A percentile compares a stretch with the other conserved stretches of the same genome.
Conservation (phyloP, 1,140 invertebrate species). For the Homarus americanus region DNA sequence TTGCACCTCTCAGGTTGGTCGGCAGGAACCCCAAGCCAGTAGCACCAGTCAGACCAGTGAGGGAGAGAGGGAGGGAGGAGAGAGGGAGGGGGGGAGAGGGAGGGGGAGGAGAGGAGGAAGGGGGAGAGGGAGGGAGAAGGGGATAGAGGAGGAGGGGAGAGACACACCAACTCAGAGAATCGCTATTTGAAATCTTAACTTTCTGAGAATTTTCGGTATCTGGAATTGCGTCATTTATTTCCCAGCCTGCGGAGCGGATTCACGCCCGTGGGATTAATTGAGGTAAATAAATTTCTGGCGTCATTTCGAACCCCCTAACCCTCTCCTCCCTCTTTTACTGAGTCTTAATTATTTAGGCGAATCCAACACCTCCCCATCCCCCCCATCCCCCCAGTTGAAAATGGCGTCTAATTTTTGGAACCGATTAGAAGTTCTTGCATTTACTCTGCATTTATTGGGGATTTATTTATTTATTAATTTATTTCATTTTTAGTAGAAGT, state of each 20-base stretch:
- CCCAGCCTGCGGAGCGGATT: background rate
- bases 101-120: too few species aligned
- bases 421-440: too few species aligned
- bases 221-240: conserved; percentile 7
- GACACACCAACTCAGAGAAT: too few species aligned
- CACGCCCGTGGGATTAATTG: background rate
- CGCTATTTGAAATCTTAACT: conserved; percentile 13
- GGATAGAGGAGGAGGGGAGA: too few species aligned
- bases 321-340: too few species aligned
- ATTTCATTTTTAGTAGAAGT: too few species aligned
- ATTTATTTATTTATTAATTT: too few species aligned
- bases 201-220: conserved; percentile 3
- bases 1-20: background rate
- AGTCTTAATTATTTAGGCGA: background rate
- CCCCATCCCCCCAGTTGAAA: background rate
- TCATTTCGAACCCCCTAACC: background rate
- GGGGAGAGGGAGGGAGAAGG: background rate
- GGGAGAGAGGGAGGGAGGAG: too few species aligned
- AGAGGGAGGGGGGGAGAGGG: too few species aligned
- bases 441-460: too few species aligned
- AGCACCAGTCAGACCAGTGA: too few species aligned
- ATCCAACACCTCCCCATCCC: background rate
- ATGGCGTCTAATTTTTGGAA: background rate
- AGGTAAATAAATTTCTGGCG: background rate
- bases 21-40: too few species aligned